A percentile compares a stretch with the other conserved stretches of the same genome.
These are phyloP conservation scores for Pipistrellus pygmaeus DNA, from an alignment of 2,797 vertebrate species.

Conservation along the genomic window DNA sequence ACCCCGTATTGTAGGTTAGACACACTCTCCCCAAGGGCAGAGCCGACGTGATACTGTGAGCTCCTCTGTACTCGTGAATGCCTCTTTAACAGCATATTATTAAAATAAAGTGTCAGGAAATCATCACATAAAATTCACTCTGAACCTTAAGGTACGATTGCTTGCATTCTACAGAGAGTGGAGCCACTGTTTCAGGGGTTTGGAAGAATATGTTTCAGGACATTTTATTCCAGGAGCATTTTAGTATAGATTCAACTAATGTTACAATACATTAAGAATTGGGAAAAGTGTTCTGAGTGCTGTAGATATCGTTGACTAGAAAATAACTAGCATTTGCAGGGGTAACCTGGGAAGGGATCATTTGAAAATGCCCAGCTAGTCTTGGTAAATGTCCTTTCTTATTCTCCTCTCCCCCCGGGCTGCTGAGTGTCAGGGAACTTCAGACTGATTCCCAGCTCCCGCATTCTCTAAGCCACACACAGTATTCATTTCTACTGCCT, in stretches of 20 bases:
- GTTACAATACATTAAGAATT: neutral
- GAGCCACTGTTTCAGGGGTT: neutral
- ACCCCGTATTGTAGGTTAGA: neutral
- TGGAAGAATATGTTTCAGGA: neutral
- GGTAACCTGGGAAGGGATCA: neutral
- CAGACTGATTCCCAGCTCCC: neutral
- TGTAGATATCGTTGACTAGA: neutral
- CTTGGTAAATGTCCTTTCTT: neutral
- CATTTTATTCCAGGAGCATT: constrained; percentile 16
- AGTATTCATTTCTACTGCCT: neutral
- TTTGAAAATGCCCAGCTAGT: neutral
- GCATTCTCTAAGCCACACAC: neutral
- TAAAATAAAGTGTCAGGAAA: constrained; percentile 52
- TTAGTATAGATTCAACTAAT: constrained; percentile 34
- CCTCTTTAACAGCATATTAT: neutral
- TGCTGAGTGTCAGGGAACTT: neutral
- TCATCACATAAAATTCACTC: neutral
- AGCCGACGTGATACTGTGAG: neutral
- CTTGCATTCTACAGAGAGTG: neutral
- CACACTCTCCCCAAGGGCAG: neutral
- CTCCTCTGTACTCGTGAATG: neutral
- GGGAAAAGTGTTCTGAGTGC: neutral
- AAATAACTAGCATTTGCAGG: neutral
- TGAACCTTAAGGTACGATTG: neutral
- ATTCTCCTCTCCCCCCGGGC: neutral